Evolutionary conservation across 2,888 invertebrate genomes (phyloP).

Genomic region (Prosopocoilus inquinatus): DNA sequence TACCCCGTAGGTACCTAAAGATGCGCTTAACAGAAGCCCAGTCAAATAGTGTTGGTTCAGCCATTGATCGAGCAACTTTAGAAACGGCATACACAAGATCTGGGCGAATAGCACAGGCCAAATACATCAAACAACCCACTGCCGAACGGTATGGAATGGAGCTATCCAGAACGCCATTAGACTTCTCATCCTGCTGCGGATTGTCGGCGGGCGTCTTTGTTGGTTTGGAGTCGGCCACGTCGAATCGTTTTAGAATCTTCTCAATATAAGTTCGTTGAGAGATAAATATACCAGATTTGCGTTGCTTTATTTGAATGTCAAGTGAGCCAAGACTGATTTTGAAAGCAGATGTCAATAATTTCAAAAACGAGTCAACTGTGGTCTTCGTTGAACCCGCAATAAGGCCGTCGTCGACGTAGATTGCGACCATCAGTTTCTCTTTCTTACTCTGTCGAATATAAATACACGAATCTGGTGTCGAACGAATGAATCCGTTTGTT

Average conservation of each 20-base stretch:
- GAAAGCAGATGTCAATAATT: background rate
- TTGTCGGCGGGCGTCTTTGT: slow-evolving; percentile 20
- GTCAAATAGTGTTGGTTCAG: background rate
- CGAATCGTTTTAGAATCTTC: slow-evolving; percentile 13
- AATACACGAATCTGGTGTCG: no score
- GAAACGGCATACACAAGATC: background rate
- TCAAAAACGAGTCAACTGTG: background rate
- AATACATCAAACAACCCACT: slow-evolving; percentile 13
- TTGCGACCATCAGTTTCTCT: slow-evolving; percentile 7
- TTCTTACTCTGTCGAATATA: background rate
- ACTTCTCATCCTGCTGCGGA: slow-evolving; percentile 7
- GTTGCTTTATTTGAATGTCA: slow-evolving; percentile 18
- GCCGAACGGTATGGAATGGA: slow-evolving; percentile 19
- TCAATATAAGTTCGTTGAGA: slow-evolving; percentile 20
- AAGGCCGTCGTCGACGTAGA: background rate
- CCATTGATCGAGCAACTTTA: background rate
- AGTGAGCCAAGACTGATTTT: background rate
- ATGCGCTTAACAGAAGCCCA: background rate
- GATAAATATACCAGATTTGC: slow-evolving; percentile 15
- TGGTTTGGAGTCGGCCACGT: slow-evolving; percentile 18
- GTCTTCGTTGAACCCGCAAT: background rate
- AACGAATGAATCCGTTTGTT: background rate
- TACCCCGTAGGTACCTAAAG: background rate
- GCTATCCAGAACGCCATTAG: slow-evolving; percentile 8
- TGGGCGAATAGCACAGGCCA: slow-evolving; percentile 12